phyloP scores from a whole-genome alignment of 2,113 vertebrate genomes.

The Pongo abelii region DNA sequence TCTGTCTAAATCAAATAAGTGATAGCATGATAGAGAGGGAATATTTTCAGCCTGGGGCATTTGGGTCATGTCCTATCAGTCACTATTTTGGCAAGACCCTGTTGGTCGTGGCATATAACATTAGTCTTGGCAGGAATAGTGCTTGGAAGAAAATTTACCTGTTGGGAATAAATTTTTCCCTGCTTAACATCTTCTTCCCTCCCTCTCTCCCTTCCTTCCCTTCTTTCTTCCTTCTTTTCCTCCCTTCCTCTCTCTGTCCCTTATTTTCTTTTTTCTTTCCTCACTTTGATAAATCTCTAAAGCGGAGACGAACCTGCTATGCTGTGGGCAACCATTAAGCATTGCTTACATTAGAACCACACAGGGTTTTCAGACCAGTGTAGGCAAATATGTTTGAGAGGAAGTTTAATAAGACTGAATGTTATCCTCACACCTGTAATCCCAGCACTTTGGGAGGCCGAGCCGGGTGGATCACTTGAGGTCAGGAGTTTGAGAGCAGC shows the following conservation, averaged over 20 bases:
- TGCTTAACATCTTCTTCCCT: background rate
- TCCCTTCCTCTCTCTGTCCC: background rate
- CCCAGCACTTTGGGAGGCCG: too few species aligned
- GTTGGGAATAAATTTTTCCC: background rate
- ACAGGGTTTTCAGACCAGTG: background rate
- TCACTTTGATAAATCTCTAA: background rate
- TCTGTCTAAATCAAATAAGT: constrained; percentile 1
- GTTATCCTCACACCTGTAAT: too few species aligned
- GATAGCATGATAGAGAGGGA: background rate
- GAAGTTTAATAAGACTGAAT: background rate
- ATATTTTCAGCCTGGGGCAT: background rate
- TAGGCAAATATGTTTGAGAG: background rate
- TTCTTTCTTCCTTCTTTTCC: background rate
- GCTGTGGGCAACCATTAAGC: background rate
- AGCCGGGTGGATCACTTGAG: too few species aligned
- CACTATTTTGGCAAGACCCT: background rate
- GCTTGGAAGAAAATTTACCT: background rate
- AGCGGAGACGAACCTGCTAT: background rate
- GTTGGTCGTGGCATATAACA: background rate
- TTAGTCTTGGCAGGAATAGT: background rate
- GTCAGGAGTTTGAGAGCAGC: too few species aligned
- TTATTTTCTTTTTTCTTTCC: background rate
- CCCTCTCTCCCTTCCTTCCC: background rate
- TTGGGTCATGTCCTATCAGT: background rate
- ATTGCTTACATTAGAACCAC: background rate